Evolutionary conservation across 1,140 invertebrate species (phyloP), one percentile per base, ranked within the genome.

Genomic region (Leptinotarsa lineolata): DNA sequence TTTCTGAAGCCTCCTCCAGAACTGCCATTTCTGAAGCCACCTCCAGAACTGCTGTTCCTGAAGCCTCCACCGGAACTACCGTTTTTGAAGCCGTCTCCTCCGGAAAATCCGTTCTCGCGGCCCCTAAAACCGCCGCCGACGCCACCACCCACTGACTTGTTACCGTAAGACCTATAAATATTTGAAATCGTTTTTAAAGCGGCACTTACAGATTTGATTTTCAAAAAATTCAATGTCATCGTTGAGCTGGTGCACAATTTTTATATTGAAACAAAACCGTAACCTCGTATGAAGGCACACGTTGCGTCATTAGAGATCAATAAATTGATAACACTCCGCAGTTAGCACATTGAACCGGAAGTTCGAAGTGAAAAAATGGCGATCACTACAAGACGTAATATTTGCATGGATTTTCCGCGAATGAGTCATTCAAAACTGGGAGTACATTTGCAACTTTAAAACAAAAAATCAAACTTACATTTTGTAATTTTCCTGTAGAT

Each of bases 131-230:
- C 64, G 30, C 64, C 66, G 13, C 39, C 65, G 15, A 15, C 39
- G 13, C 2, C 48, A 16, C 48, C 48, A 54, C 48, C n/a, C 15
- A 15, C 6, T 5, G 48, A 18, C 15, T 65, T 22, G 22, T 65
- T 65, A 24, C 16, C 16, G 66, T 45, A 68, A 68, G 66, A 18
- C 66, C 66, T 68, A 39, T 24, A 46, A 68, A 68, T 46, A 68
- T 68, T 45, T 15, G 45, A 68, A 12, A 63, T 20, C 61, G 20
- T 22, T 63, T 63, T 63, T 21, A 39, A 39, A 39, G 30, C 8
- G 30, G 30, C 30, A 39, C 30, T 39, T 39, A 8, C 30, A 13
- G 18, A 61, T 20, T 61, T 22, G 13, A 20, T 21, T 18, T 12
- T 13, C 60, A 21, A 61, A 61, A 61, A 21, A 3, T 20, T 13